Conservation (phyloP, 2,113 vertebrate genomes). For the Pteropus alecto region DNA sequence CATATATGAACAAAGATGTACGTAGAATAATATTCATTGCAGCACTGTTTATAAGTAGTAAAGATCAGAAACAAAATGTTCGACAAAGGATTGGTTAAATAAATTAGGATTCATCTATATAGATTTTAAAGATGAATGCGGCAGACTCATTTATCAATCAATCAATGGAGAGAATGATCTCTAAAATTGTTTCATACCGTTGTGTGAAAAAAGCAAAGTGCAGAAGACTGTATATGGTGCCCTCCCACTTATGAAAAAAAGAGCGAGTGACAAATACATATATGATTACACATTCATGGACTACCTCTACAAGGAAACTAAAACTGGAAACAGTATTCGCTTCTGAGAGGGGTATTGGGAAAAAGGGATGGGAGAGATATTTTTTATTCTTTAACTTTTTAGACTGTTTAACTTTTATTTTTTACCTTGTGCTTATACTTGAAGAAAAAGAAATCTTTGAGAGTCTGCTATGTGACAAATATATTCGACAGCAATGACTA, state of each 20-base stretch:
- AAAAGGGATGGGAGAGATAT: background rate
- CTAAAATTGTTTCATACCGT: background rate
- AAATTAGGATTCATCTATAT: background rate
- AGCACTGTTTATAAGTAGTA: background rate
- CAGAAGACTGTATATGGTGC: background rate
- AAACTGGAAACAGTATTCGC: background rate
- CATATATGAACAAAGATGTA: background rate
- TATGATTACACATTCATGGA: background rate
- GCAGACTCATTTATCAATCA: background rate
- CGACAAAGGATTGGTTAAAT: background rate
- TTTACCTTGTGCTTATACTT: background rate
- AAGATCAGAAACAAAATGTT: background rate
- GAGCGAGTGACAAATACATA: background rate
- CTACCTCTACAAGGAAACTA: background rate
- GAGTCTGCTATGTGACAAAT: background rate
- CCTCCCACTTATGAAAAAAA: background rate
- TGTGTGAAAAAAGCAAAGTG: background rate
- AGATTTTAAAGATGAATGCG: background rate
- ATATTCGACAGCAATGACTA: background rate
- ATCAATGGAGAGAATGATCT: background rate
- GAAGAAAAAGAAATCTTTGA: background rate
- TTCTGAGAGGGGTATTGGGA: background rate
- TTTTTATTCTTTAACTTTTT: background rate
- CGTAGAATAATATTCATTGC: background rate
- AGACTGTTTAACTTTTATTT: background rate